Evolutionary conservation across 2,797 vertebrate genomes (phyloP).

Genomic region (Lates japonicus): DNA sequence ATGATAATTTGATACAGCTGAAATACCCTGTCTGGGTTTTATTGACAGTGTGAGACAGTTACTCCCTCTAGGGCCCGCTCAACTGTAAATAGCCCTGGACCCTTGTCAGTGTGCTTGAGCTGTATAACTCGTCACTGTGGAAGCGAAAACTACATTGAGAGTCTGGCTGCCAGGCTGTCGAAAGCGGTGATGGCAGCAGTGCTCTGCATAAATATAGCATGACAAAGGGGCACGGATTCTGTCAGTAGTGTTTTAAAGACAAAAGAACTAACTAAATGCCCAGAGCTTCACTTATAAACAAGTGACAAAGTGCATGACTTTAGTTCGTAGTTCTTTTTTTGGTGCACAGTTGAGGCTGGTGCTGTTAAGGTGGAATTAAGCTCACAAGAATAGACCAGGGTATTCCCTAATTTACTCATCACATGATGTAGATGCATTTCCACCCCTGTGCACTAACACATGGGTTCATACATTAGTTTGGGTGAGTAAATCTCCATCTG

Average conservation of each 20-base stretch:
- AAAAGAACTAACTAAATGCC: background rate
- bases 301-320: conserved; percentile 32
- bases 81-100: conserved; percentile 32
- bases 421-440: background rate
- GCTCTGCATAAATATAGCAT: conserved; percentile 32
- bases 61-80: conserved; percentile 14
- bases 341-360: background rate
- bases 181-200: conserved; percentile 2
- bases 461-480: background rate
- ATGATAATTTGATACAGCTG: conserved; percentile 26
- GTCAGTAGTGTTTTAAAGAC: conserved; percentile 6
- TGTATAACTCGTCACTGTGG: conserved; percentile 35
- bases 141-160: conserved; percentile 27
- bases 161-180: conserved; percentile 37
- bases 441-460: background rate
- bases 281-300: conserved; percentile 38
- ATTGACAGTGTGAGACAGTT: conserved; percentile 46
- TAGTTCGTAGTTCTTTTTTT: background rate
- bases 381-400: background rate
- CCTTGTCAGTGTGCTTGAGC: conserved; percentile 44
- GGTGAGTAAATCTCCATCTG: background rate
- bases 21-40: conserved; percentile 26
- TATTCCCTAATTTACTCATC: background rate
- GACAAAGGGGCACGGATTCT: conserved; percentile 34
- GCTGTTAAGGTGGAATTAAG: background rate